These are phyloP conservation scores for Ichneumoninae sp. DNA, from an alignment of 2,888 invertebrate genomes.

Conservation along the genomic window DNA sequence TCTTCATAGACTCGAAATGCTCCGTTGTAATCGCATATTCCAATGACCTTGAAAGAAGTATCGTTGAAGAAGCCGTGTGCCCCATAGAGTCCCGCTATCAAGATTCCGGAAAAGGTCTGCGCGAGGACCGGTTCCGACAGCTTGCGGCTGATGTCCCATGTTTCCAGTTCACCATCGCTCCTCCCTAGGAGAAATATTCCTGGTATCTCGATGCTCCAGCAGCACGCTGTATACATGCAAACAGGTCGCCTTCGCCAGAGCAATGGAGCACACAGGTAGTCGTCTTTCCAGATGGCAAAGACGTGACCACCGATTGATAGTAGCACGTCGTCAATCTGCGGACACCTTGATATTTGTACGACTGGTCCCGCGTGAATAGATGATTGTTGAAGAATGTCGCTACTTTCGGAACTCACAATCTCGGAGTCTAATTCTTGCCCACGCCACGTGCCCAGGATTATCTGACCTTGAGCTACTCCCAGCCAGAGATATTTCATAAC, in stretches of 20 bases:
- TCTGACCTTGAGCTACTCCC: conserved; percentile 78
- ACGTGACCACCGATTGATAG: conserved; percentile 91
- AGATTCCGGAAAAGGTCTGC: conserved; percentile 87
- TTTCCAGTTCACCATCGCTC: conserved; percentile 90
- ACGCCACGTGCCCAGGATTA: conserved; percentile 86
- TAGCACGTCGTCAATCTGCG: conserved; percentile 87
- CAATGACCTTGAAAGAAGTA: conserved; percentile 84
- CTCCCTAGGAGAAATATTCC: conserved; percentile 89
- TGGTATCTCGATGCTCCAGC: conserved; percentile 90
- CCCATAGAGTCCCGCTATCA: conserved; percentile 71
- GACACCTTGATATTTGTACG: conserved; percentile 87
- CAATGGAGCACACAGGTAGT: conserved; percentile 86
- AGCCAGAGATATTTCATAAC: conserved; percentile 71
- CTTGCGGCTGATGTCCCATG: conserved; percentile 91
- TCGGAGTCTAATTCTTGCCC: conserved; percentile 88
- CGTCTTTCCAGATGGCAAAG: conserved; percentile 90
- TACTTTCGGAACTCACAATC: conserved; percentile 86
- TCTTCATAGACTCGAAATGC: conserved; percentile 87
- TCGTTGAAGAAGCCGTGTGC: conserved; percentile 27
- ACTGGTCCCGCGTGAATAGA: conserved; percentile 90
- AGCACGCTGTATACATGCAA: conserved; percentile 86
- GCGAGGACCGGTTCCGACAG: conserved; percentile 88
- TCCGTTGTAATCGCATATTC: conserved; percentile 88
- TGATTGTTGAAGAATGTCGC: conserved; percentile 78
- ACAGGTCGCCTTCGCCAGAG: conserved; percentile 88